Base-by-base conservation (phyloP, 2,888 invertebrate genomes). In the Hyles lineata region DNA sequence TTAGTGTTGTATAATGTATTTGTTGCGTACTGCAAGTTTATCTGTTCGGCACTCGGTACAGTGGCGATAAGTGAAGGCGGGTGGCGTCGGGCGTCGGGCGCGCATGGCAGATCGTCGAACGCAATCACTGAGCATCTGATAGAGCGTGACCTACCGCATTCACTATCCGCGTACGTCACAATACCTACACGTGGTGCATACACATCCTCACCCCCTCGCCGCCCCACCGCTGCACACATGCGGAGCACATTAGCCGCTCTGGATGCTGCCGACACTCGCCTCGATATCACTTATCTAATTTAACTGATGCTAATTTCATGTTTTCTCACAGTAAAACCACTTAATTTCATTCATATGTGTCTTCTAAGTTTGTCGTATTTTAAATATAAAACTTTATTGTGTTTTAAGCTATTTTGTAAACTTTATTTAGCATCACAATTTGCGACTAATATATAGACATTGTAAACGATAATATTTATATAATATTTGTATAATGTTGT, bases 131-230 rank as follows among this genome's bases (percentile, higher is more conserved):
- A 75, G 78, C 76, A 80, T 86, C 80, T 78, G 83, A 84, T 83
- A 84, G 78, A 81, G 77, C 83, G 78, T 78, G 85, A 86, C 84
- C 85, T 85, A 86, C 85, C 85, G 81, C 83, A 86, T 83, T 82
- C 73, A 71, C 79, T 78, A 70, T 74, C 63, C 62, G 77, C 75
- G 74, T 81, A 79, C 77, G 78, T 75, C 75, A 74, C 59, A 74
- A 58, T 67, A 71, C 73, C 72, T 73, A 74, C 75, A 74, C 75
- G 74, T 74, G 73, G 55, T 35, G 76, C 69, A 61, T 73, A 55
- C n/a, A 6, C 55, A 55, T 55, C 52, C 15, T 17, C 55, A 55
- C 55, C 55, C 8, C 52, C 4, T 19, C 19, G 19, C 17, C n/a
- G 55, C 55, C 55, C n/a, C 55, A 55, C 55, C n/a, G 52, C 73